Base-by-base conservation (phyloP, 1,140 invertebrate species). In the Penaeus vannamei region DNA sequence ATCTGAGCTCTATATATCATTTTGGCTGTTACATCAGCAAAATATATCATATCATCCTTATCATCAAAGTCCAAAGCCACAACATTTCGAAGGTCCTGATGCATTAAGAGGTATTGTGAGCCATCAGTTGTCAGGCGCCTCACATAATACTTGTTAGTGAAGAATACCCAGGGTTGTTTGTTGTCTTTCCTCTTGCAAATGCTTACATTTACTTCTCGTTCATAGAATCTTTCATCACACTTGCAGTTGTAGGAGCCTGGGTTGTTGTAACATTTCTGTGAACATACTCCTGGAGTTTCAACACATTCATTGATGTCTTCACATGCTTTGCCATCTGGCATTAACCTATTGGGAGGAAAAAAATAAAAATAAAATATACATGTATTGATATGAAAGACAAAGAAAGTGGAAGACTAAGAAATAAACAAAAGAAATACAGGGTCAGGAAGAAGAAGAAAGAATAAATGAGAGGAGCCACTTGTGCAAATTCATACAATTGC, bases 71-170 rank as follows among this genome's bases (percentile, higher is more conserved):
- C 98, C 32, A 99, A 94, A 0, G 98, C 98, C 0, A 99, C 98
- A 17, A 99, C 98, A 92, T 99, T 99, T 92, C 98, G 96, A 0
- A 99, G 94, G 92, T 99, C 98, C 93, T 99, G 97, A 91, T 98
- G 97, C 92, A 99, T 95, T 0, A 99, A 93, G 90, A 96, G 96
- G 91, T 99, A 99, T 17, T 95, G 93, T 5, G 94, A 94, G 0
- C 97, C 98, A 93, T 99, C 98, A 0, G 96, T 95, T 0, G 97
- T 98, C 95, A 99, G 97, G 91, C 99, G 99, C 84, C 98, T 94
- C 3, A 99, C 96, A 92, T 99, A 99, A 92, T 99, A 99, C 92
- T 99, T 98, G 92, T 99, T 99, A 14, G 98, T 98, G 92, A 99
- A 99, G 72, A 99, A 95, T 23, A 99, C 93, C 97, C 98, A 99